Evolutionary conservation across 2,797 vertebrate genomes (phyloP), one percentile per base, ranked within the genome.

Genomic region (Orestias chungarensis): DNA sequence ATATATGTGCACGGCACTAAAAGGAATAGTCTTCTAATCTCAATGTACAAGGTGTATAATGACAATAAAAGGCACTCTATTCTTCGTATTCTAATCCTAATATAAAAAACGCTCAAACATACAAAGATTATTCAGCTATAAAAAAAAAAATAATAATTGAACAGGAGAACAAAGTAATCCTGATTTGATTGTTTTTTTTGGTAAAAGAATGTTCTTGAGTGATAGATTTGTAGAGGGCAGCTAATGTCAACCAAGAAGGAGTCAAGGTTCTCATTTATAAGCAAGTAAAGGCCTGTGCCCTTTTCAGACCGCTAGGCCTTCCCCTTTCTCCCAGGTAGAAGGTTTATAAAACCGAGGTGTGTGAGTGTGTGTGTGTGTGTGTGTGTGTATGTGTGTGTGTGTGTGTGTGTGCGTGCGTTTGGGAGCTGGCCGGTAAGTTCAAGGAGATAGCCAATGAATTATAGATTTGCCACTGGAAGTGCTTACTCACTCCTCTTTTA

Each of bases 371-470:
- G 66, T 27, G 50, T n/a, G 74, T 44, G 40, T 31, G 33, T 25
- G 72, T 4, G 27, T 23, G 61, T 64, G 61, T 40, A 40, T 43
- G 10, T 31, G 44, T 18, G 25, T 20, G 43, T 33, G 65, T n/a
- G 57, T 14, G 31, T 35, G 57, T 6, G 52, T 6, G 50, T 8
- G 71, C 10, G 40, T 54, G 64, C 64, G 74, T 70, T 80, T 65
- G 64, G 73, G 11, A 64, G 38, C 78, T 71, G 66, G 81, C 85
- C 14, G n/a, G 64, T 72, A 84, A 85, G 91, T 93, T 92, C 91
- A 93, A 92, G 91, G 92, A 86, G 89, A 91, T 59, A 66, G 73
- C 87, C 87, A 91, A 92, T 93, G 93, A 93, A 94, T 93, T 93
- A 93, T 92, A 93, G 92, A 94, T 93, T 87, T 86, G 89, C 82